Evolutionary conservation across 2,797 vertebrate species (phyloP).

Genomic region (Malacoraja senta): DNA sequence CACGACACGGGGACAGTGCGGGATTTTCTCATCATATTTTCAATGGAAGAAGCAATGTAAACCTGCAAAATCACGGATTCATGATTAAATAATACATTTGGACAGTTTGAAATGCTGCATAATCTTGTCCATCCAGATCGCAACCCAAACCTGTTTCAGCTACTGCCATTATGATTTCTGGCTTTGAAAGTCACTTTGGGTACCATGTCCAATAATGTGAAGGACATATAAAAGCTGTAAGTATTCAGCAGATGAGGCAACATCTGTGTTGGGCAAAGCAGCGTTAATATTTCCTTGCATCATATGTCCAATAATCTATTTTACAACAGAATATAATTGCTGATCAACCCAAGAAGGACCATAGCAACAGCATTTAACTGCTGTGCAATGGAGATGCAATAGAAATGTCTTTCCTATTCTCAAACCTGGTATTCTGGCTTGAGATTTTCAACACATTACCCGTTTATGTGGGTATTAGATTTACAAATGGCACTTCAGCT

Average conservation of each 20-base stretch:
- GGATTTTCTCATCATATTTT: not conserved
- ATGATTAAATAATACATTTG: not conserved
- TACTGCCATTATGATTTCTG: no score
- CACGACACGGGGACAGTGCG: not conserved
- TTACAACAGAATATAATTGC: not conserved
- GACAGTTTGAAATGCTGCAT: no score
- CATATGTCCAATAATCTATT: not conserved
- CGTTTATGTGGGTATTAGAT: not conserved
- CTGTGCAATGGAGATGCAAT: not conserved
- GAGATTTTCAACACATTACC: not conserved
- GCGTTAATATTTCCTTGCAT: not conserved
- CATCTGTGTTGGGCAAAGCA: no score
- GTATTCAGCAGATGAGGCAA: no score
- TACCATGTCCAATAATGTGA: not conserved
- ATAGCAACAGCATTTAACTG: not conserved
- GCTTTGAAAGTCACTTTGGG: no score
- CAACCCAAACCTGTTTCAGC: no score
- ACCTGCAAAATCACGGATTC: no score
- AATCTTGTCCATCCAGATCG: no score
- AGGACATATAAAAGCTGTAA: not conserved
- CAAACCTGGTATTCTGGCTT: not conserved
- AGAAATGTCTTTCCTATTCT: not conserved
- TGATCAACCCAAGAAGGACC: not conserved
- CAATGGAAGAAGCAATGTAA: not conserved
- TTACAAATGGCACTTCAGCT: not conserved